Evolutionary conservation across 2,888 invertebrate species (phyloP), one percentile per base, ranked within the genome.

Genomic region (Aporophyla lueneburgensis): DNA sequence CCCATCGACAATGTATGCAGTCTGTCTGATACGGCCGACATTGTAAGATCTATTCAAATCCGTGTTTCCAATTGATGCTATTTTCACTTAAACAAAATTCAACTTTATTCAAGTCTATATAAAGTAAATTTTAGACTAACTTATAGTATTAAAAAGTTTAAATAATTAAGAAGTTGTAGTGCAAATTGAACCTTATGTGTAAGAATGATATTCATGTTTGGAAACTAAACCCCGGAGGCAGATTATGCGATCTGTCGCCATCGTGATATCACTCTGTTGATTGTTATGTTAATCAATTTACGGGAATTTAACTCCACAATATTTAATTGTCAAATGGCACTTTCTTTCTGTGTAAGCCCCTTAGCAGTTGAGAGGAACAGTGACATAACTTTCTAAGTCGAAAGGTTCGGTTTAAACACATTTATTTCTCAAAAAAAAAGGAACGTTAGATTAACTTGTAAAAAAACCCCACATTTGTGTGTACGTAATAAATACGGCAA

Each of bases 201-300:
- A 21, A 9, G 21, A 9, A 7, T 21, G 51, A 51, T 21, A 51
- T 27, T 51, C 51, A 21, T 14, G 9, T 33, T 51, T 9, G 27
- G 49, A 33, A 51, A 66, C 21, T 1, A 33, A 16, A 51, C 49
- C 9, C 49, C 21, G 14, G 27, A 27, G 21, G 21, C 14, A 51
- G 27, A 51, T 16, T 21, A 53, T 27, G 59, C 33, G 16, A 83
- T 65, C 65, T 54, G 27, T 54, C 49, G 40, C 56, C 24, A 54
- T 33, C 61, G n/a, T 72, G 43, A 51, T 54, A 65, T 71, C 69
- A 75, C 58, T 16, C 16, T 9, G 3, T n/a, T 46, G 54, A 81
- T 79, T 83, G 86, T 80, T 72, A 86, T 87, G 83, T 67, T 63
- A 85, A 87, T 83, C 27, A 68, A 46, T 77, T 76, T 70, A 67